A percentile compares a stretch with the other conserved stretches of the same genome.
These are phyloP conservation scores for Echiichthys vipera DNA, from an alignment of 2,797 vertebrate genomes.

Conservation along the genomic window DNA sequence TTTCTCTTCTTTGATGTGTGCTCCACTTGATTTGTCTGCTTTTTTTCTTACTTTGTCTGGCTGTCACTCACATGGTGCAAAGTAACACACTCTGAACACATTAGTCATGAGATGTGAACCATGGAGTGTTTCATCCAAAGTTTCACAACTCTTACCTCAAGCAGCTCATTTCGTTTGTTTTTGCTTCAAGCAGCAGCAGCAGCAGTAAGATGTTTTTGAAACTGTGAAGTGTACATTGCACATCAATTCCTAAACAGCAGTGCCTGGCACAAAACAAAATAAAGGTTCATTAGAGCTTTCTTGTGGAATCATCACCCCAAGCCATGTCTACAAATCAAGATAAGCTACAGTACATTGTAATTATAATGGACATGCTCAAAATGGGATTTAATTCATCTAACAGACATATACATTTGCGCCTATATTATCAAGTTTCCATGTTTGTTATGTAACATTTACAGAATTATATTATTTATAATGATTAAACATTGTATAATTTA, in stretches of 20 bases:
- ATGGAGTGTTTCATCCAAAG: conserved; percentile 58
- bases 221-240: conserved; percentile 51
- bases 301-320: conserved; percentile 36
- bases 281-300: conserved; percentile 25
- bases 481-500: too few species aligned
- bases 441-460: not conserved
- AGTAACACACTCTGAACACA: conserved; percentile 50
- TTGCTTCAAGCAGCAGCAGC: conserved; percentile 48
- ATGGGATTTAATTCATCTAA: not conserved
- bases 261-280: conserved; percentile 39
- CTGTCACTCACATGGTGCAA: conserved; percentile 67
- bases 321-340: conserved; percentile 22
- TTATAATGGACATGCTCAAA: conserved; percentile 16
- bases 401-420: not conserved
- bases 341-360: conserved; percentile 21
- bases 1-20: conserved; percentile 73
- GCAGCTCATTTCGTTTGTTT: conserved; percentile 63
- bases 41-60: conserved; percentile 56
- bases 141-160: conserved; percentile 59
- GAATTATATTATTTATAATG: too few species aligned
- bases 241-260: conserved; percentile 66
- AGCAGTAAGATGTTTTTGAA: conserved; percentile 45
- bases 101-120: conserved; percentile 66
- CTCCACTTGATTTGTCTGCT: conserved; percentile 71
- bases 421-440: not conserved